Evolutionary conservation across 1,140 invertebrate genomes (phyloP).

Genomic region (Galendromus occidentalis): DNA sequence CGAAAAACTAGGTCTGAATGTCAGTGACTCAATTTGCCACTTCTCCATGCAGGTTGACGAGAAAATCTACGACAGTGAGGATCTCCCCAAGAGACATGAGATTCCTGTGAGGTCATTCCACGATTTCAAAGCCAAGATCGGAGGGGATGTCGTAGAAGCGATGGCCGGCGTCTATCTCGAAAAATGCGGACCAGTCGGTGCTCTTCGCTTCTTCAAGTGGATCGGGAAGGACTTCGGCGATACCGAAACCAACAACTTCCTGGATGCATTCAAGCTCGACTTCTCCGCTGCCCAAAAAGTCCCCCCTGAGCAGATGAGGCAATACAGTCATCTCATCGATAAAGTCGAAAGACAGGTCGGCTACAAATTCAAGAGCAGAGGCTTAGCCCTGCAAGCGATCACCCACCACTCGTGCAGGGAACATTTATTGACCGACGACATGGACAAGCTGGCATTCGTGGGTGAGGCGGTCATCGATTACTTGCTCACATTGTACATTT

Average conservation of each 20-base stretch:
- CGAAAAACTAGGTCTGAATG: background rate
- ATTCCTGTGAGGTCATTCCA: background rate
- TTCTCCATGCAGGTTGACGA: background rate
- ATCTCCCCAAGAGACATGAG: background rate
- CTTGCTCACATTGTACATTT: conserved; percentile 67
- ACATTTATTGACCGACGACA: conserved; percentile 34
- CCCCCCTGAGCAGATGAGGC: background rate
- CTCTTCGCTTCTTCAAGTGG: background rate
- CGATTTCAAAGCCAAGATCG: background rate
- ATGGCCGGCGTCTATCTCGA: background rate
- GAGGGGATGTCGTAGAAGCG: background rate
- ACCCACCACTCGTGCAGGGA: conserved; percentile 36
- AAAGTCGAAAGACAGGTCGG: conserved; percentile 39
- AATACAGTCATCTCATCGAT: background rate
- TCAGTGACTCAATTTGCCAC: background rate
- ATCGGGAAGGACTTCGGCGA: background rate
- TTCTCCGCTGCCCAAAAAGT: background rate
- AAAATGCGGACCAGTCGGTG: conserved; percentile 1
- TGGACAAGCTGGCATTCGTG: conserved; percentile 40
- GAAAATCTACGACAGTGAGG: background rate
- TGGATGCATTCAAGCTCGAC: background rate
- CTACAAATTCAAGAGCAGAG: conserved; percentile 43
- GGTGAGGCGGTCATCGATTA: conserved; percentile 54
- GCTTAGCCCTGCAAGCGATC: conserved; percentile 30
- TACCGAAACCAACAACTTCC: background rate